Base-by-base conservation (phyloP, 2,888 invertebrate genomes). In the Chrysodeixis includens region DNA sequence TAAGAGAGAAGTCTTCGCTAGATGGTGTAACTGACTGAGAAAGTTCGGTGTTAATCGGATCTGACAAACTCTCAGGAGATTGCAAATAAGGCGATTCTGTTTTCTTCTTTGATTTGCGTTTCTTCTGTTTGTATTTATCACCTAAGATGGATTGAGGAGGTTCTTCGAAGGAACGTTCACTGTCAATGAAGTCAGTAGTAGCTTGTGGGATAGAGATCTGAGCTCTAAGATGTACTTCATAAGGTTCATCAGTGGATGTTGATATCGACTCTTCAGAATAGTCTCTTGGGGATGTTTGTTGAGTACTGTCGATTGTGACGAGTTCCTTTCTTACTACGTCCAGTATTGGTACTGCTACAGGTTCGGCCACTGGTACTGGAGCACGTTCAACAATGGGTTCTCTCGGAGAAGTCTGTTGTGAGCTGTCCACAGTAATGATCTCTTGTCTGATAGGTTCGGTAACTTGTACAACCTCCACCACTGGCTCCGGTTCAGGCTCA, bases 161-260 rank as follows among this genome's bases (percentile, higher is more conserved):
- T 78, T 90, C 89, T 74, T 89, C 88, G 30, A 80, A 76, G 66
- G 89, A 87, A 7, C 93, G 88, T 86, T 94, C 94, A 75, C 81
- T 91, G n/a, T 92, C 88, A 51, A 95, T 84, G 53, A 95, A 94
- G 56, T 93, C 92, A 12, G 84, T 87, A 7, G 86, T 93, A 56
- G 86, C 84, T 85, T 93, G 90, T 49, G 96, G 96, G 67, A 96
- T 95, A 0, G 96, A 93, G 20, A 96, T 94, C 68, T 95, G 94
- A 46, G 96, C 96, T 79, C 96, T 90, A 30, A 96, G 92, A 74
- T 96, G 95, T n/a, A 96, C 93, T 92, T 96, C 96, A 76, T 95
- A 96, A 14, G 95, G 94, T 74, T 95, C 96, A 70, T 95, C 96
- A 5, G 93, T 93, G 1, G 95, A 95, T 62, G 94, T 94, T 4